phyloP scores from a whole-genome alignment of 1,140 invertebrate genomes.

The Drosophila saltans region DNA sequence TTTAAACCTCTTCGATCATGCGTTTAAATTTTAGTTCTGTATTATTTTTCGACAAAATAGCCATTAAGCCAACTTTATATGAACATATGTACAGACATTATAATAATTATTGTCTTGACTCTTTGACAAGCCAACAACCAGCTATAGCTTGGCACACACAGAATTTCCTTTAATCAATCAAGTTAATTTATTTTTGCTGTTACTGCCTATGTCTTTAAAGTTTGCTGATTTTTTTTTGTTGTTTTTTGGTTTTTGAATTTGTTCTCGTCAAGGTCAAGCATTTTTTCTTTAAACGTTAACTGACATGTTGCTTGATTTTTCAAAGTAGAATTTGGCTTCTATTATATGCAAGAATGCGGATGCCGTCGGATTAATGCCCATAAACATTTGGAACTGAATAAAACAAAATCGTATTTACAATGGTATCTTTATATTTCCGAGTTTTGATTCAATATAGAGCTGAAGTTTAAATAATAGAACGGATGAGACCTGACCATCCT shows the following conservation, averaged over 20 bases:
- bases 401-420: neutral
- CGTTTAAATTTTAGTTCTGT: neutral
- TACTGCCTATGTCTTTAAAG: conserved; percentile 8
- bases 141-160: conserved; percentile 28
- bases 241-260: conserved; percentile 31
- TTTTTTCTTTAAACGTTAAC: conserved; percentile 1
- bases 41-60: conserved; percentile 48
- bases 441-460: neutral
- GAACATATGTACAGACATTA: conserved; percentile 3
- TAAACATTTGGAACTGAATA: conserved; percentile 2
- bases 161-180: conserved; percentile 74
- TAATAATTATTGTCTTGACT: conserved; percentile 33
- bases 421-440: neutral
- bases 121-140: conserved; percentile 19
- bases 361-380: neutral
- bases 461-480: conserved; percentile 1
- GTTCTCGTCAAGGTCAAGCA: conserved; percentile 33
- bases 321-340: neutral
- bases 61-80: conserved; percentile 49
- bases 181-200: conserved; percentile 66
- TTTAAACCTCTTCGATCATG: neutral
- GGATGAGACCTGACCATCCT: neutral
- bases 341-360: conserved; percentile 9
- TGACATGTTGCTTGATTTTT: conserved; percentile 1
- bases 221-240: conserved; percentile 12